phyloP scores from a whole-genome alignment of 2,888 invertebrate genomes.

The Brachycybe producta region DNA sequence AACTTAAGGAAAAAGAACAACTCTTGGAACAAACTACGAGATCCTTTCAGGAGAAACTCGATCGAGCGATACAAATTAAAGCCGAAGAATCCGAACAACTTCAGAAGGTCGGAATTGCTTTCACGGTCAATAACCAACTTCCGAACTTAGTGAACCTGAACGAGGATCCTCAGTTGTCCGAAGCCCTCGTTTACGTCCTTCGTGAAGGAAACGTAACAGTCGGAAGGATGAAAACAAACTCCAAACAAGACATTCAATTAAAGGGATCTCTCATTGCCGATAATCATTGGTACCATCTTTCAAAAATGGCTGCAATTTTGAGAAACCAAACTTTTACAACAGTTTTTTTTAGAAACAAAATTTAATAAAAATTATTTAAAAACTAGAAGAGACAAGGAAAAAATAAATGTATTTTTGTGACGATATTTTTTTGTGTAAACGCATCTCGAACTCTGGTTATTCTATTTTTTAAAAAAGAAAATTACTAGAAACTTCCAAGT shows the following conservation, averaged over 20 bases:
- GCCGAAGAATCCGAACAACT: conserved; percentile 39
- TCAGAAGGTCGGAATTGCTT: conserved; percentile 41
- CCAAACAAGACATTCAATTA: conserved; percentile 44
- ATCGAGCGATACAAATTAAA: conserved; percentile 39
- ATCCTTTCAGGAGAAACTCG: conserved; percentile 39
- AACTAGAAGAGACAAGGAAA: no score
- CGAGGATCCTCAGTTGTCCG: conserved; percentile 50
- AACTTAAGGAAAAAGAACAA: conserved; percentile 37
- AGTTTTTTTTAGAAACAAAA: no score
- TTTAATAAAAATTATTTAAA: no score
- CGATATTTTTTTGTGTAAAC: no score
- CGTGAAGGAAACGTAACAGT: conserved; percentile 40
- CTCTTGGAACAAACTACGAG: background rate
- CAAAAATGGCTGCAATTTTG: no score
- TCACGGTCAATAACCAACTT: conserved; percentile 36
- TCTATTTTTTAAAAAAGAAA: no score
- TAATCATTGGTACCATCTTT: conserved; percentile 52
- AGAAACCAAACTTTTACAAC: no score
- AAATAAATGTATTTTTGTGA: no score
- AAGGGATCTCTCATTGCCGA: conserved; percentile 47
- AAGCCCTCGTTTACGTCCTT: conserved; percentile 42
- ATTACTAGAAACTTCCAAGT: no score
- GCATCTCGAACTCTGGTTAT: no score
- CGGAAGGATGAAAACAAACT: conserved; percentile 30
- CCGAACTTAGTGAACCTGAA: conserved; percentile 49